phyloP scores from a whole-genome alignment of 2,888 invertebrate species.

The Schizotus pectinicornis region DNA sequence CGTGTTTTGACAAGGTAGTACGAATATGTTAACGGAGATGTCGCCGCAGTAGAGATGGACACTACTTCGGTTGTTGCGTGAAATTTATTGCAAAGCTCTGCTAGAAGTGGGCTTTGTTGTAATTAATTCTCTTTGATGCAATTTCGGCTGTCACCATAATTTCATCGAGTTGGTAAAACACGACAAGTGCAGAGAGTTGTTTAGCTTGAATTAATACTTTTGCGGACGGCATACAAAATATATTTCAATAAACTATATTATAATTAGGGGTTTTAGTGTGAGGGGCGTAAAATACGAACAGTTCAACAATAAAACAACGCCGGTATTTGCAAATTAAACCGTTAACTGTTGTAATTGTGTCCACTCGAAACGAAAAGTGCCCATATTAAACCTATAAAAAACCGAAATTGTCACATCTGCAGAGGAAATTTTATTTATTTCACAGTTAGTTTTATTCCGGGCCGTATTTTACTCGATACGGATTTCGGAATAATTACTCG shows the following conservation, averaged over 20 bases:
- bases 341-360: conserved; percentile 27
- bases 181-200: neutral
- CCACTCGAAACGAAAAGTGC: conserved; percentile 29
- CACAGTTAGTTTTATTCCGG: conserved; percentile 21
- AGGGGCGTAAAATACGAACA: conserved; percentile 23
- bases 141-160: conserved; percentile 9
- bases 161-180: conserved; percentile 2
- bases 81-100: neutral
- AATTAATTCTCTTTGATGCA: conserved; percentile 18
- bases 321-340: conserved; percentile 28
- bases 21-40: too few relatives aligned
- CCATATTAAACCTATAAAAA: conserved; percentile 31
- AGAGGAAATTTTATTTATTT: conserved; percentile 29
- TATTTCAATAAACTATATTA: conserved; percentile 22
- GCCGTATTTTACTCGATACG: conserved; percentile 22
- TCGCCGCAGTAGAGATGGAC: too few relatives aligned
- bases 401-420: conserved; percentile 30
- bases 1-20: too few relatives aligned
- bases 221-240: conserved; percentile 7
- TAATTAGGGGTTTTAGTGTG: conserved; percentile 19
- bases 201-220: conserved; percentile 10
- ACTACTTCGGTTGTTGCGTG: neutral
- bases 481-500: conserved; percentile 14
- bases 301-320: conserved; percentile 24
- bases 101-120: conserved; percentile 1